Percentiles rank a stretch among this genome's conserved stretches.
Evolutionary conservation across 1,140 invertebrate genomes (phyloP).

Genomic region (Acyrthosiphon pisum): DNA sequence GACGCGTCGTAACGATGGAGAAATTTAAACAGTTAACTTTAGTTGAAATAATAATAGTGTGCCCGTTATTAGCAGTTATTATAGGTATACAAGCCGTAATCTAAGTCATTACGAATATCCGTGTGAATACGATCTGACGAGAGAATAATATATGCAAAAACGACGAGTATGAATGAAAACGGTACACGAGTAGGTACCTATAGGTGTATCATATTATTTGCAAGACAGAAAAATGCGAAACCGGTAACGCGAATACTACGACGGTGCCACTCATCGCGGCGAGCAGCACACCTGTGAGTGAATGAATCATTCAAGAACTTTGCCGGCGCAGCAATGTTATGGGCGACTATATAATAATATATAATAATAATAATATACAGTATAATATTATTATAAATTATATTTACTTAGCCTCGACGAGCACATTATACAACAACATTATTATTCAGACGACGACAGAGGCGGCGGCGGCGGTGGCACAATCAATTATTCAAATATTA

Average conservation of each 20-base stretch:
- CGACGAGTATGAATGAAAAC: not conserved
- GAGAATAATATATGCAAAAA: not conserved
- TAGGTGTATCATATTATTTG: not conserved
- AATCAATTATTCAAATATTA: conserved; percentile 46
- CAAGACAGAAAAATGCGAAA: not conserved
- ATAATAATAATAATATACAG: not conserved
- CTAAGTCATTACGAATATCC: not conserved
- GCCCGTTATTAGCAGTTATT: too few species aligned
- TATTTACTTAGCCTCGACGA: conserved; percentile 14
- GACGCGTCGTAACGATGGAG: not conserved
- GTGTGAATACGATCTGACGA: not conserved
- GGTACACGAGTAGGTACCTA: not conserved
- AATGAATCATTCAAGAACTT: conserved; percentile 45
- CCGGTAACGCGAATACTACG: conserved; percentile 26
- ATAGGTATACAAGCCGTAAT: not conserved
- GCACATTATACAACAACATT: not conserved
- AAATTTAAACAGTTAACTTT: not conserved
- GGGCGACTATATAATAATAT: not conserved
- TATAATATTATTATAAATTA: not conserved
- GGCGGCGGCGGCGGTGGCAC: not conserved
- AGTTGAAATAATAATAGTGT: not conserved
- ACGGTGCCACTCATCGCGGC: not conserved
- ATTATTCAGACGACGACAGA: conserved; percentile 33
- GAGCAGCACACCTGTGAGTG: not conserved
- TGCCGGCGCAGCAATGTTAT: not conserved